Base-by-base conservation (phyloP, 1,140 invertebrate species). In the Zaprionus vittiger region DNA sequence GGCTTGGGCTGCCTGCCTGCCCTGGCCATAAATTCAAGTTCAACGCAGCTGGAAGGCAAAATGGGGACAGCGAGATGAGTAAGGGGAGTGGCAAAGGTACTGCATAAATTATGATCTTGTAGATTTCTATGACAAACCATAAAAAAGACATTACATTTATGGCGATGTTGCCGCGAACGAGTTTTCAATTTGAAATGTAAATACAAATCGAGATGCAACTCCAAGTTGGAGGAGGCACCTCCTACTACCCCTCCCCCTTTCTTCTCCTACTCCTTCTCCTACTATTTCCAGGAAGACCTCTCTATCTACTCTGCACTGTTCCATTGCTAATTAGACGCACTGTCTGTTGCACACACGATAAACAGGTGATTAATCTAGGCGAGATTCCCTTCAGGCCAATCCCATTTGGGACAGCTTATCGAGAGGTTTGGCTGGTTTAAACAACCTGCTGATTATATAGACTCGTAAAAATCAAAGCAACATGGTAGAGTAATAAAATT, bases 91-190 rank as follows among this genome's bases (percentile, higher is more conserved):
- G 20, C 2, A 4, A 31, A 7, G 28, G 54, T 5, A n/a, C 57
- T 84, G 84, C 84, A 87, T 87, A 87, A 87, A 87, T 87, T 87
- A 87, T 90, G 84, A 79, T 90, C 80, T 79, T 75, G 62, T 83
- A 81, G 69, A 86, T 79, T 80, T 82, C 83, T 86, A 86, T 82
- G 84, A 87, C 84, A 79, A 83, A 62, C 69, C 78, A 87, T 77
- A 90, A 81, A 89, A 70, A 65, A 70, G 55, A 59, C 83, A 85
- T 85, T 79, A 80, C 79, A 59, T 85, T 86, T 85, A 86, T 85
- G 83, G 83, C 52, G 31, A 62, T 62, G 68, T 76, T 69, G 72
- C 67, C 62, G 52, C 47, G 7, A 64, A 80, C 67, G 59, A 75
- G 61, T 72, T 77, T 86, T 86, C 66, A 86, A 86, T 86, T 86